Evolutionary conservation across 2,797 vertebrate genomes (phyloP), one percentile per base, ranked within the genome.

Genomic region (Periparus ater): DNA sequence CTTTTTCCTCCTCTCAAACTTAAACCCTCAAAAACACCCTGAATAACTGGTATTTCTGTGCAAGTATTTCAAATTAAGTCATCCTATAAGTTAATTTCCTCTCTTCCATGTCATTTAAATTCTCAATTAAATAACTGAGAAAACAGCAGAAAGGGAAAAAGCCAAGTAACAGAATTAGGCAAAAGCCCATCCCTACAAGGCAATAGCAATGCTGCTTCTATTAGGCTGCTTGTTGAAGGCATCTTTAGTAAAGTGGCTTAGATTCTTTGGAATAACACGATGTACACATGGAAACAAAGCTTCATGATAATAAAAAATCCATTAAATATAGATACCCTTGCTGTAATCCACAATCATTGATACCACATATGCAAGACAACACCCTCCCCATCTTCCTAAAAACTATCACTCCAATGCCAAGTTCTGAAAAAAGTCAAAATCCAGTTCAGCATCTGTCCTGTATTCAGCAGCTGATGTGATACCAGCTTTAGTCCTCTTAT

Each of bases 51-150:
- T 53, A 45, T 45, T 45, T 75, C 40, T 32, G 58, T 84, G 29
- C 40, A 85, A 89, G 23, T 62, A 50, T 68, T 89, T 60, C 50
- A 80, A 74, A 85, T 74, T 51, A 91, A 93, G 36, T 81, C 17
- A 90, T 47, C 45, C 53, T 25, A 22, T 60, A 92, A 85, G 47
- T 63, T 91, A 93, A 86, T 84, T 80, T 85, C 36, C 36, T 79
- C 51, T 78, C 63, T 91, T 91, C 44, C 30, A 27, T 63, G 86
- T 15, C 5, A 91, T 40, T 88, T 72, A 85, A 91, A 72, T 83
- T 88, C 34, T 84, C 88, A 88, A 88, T 82, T 86, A 94, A 92
- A 78, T 80, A 89, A 89, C 3, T 38, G 29, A 91, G 51, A 86
- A 93, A 94, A 84, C 2, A 89, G 36, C 32, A 72, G 27, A 60